phyloP scores from a whole-genome alignment of 2,888 invertebrate genomes.

The Leuctra nigra region DNA sequence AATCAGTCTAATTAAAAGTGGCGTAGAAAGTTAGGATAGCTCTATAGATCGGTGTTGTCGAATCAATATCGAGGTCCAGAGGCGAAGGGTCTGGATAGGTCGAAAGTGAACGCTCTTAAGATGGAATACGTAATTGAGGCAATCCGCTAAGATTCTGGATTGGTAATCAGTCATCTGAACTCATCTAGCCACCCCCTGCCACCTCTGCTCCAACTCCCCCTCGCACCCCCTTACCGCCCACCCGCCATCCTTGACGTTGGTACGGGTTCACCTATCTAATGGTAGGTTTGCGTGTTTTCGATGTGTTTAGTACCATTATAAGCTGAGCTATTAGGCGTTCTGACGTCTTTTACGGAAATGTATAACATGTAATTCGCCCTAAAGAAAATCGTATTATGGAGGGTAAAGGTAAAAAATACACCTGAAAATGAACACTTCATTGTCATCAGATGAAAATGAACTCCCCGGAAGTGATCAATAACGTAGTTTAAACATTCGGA shows the following conservation, averaged over 20 bases:
- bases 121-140: slow-evolving; percentile 2
- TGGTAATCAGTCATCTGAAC: slow-evolving; percentile 4
- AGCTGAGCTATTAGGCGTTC: neutral
- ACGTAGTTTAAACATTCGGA: no score
- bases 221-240: neutral
- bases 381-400: neutral
- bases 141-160: slow-evolving; percentile 4
- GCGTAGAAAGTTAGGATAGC: no score
- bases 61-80: slow-evolving; percentile 8
- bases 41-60: neutral
- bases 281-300: slow-evolving; percentile 5
- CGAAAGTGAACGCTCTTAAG: no score
- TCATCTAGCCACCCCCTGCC: neutral
- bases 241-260: neutral
- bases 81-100: no score
- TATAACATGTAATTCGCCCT: neutral
- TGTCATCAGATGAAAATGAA: neutral
- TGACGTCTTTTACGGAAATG: neutral
- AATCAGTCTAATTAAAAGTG: slow-evolving; percentile 16
- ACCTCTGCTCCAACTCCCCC: neutral
- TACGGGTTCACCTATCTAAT: neutral
- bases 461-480: neutral
- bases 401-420: neutral
- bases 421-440: neutral
- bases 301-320: slow-evolving; percentile 11